These are phyloP conservation scores for Pentamera pediparva DNA, from an alignment of 53 echinoderm and acorn worm species.

Conservation along the genomic window DNA sequence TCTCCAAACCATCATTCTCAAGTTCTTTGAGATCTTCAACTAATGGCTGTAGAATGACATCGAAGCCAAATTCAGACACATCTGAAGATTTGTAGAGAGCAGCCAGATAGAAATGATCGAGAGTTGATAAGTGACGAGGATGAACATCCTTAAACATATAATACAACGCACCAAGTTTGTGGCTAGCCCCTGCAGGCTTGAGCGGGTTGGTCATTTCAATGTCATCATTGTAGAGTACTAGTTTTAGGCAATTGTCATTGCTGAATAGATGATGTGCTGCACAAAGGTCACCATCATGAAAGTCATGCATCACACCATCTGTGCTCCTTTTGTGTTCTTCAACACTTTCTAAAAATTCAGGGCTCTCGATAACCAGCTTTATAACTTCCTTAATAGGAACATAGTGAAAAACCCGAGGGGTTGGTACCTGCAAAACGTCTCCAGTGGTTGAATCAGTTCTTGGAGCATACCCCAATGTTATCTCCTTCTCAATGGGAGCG, in stretches of 20 bases:
- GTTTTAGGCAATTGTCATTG: not conserved
- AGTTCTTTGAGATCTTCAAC: slow-evolving; percentile 47
- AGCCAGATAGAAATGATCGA: slow-evolving; percentile 33
- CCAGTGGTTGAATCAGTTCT: not conserved
- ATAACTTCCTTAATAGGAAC: not conserved
- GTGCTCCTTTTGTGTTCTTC: not conserved
- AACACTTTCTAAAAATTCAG: not conserved
- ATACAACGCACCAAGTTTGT: not conserved
- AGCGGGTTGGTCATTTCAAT: not conserved
- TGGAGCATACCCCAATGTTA: not conserved
- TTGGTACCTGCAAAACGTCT: not conserved
- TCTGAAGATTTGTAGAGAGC: slow-evolving; percentile 45
- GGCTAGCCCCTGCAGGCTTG: not conserved
- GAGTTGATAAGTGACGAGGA: slow-evolving; percentile 10
- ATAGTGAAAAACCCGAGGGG: not conserved
- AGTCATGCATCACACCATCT: not conserved
- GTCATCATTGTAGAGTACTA: not conserved
- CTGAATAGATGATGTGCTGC: not conserved
- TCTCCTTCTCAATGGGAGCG: not conserved
- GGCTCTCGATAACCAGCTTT: not conserved
- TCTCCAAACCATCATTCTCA: slow-evolving; percentile 29
- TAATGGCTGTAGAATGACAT: slow-evolving; percentile 28
- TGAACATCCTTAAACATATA: not conserved
- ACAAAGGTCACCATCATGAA: not conserved
- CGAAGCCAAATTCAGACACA: slow-evolving; percentile 45